Base-by-base conservation (phyloP, 2,113 vertebrate genomes). In the Passer montanus region DNA sequence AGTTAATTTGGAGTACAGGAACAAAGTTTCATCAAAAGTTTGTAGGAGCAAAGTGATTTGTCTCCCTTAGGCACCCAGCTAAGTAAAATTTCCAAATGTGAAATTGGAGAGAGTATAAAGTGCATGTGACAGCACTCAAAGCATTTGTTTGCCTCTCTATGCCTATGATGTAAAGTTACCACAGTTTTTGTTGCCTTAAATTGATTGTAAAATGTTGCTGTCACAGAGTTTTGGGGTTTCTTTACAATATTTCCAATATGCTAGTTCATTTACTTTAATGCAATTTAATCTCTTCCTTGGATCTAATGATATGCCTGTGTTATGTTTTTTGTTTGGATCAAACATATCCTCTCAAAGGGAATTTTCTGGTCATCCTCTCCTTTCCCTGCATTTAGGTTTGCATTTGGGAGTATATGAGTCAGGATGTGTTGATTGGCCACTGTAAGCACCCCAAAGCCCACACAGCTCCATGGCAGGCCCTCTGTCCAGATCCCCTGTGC, bases 201-300 rank as follows among this genome's bases (percentile, higher is more conserved):
- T 41, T 73, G 53, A 35, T 87, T 87, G n/a, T 43, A 55, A 84
- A 93, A 67, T 76, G 15, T 91, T 73, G 33, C 52, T 7, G 17
- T 56, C 79, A 35, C 21, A 50, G 81, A 60, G 27, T 91, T 87
- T 70, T 84, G 55, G 62, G 68, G 77, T 93, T 88, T 69, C 26
- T 49, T 68, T 33, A 30, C 33, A 46, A 16, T 7, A 7, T 66
- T 92, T 93, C 47, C 22, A 44, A 19, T 41, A 60, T 1, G 6
- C 19, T 68, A 55, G 41, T 81, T 85, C 16, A 44, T 31, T 52
- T 21, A 64, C 44, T 83, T 88, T 69, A 63, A 22, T 73, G 30
- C 11, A 52, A 50, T 72, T 84, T 68, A 41, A 52, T 53, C 27
- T 92, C 44, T 82, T 41, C 39, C 30, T 33, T 49, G 39, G 30